Evolutionary conservation across 2,797 vertebrate genomes (phyloP).

Genomic region (Margarornis squamiger): DNA sequence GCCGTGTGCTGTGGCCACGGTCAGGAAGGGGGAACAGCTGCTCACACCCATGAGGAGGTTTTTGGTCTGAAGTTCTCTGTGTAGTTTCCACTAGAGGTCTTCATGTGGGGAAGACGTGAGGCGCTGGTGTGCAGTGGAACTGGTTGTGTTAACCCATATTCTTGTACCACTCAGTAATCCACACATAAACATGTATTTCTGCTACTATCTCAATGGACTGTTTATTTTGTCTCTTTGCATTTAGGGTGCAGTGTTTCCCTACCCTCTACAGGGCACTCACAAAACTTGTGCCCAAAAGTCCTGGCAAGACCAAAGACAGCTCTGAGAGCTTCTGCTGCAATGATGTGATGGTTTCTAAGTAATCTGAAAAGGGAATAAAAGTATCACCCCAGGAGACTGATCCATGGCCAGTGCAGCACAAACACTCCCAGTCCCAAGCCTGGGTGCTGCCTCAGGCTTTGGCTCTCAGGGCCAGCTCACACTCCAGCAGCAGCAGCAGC

Average conservation of each 20-base stretch:
- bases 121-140: not conserved
- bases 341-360: not conserved
- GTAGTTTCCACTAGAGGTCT: not conserved
- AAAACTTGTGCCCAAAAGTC: not conserved
- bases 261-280: not conserved
- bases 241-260: not conserved
- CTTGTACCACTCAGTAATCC: conserved; percentile 40
- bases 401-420: rapidly evolving
- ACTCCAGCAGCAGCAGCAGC: rapidly evolving
- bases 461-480: rapidly evolving
- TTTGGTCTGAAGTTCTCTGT: not conserved
- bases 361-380: not conserved
- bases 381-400: not conserved
- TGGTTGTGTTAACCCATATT: not conserved
- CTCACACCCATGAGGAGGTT: rapidly evolving
- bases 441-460: not conserved
- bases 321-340: not conserved
- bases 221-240: not conserved
- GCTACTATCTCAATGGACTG: not conserved
- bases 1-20: not conserved
- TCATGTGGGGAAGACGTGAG: not conserved
- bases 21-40: rapidly evolving
- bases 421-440: not conserved
- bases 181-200: conserved; percentile 53
- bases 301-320: not conserved